Evolutionary conservation across 2,797 vertebrate species (phyloP), one percentile per base, ranked within the genome.

Genomic region (Hylomyscus alleni): DNA sequence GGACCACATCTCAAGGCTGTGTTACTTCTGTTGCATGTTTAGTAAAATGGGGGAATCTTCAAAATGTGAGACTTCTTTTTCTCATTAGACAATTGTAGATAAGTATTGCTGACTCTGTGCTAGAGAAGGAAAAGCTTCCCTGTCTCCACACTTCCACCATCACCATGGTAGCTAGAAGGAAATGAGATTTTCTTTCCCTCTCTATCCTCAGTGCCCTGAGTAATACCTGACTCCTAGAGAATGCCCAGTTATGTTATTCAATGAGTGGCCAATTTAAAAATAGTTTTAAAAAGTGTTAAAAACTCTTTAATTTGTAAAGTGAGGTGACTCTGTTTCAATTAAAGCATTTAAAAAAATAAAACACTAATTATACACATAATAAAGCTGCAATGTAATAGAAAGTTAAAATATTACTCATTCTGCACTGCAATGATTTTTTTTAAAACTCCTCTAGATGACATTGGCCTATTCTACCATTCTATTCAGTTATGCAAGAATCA

Each of bases 261-360:
- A 20, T 69, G 47, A 89, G 47, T 76, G 31, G 9, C 24, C 76
- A 40, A 54, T 80, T 84, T 91, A 58, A 91, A 84, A 89, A 91
- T 58, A 29, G 15, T 10, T 88, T 54, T 20, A 88, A 56, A 81
- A 56, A 54, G 5, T 75, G 11, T 22, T 19, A 75, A 88, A 88
- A 44, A 88, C n/a, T 40, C 52, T 56, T 88, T 58, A 29, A 88
- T 58, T 40, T 73, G 11, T 29, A 67, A 6, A 85, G 9, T 85
- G 31, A 26, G 24, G 20, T 85, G 83, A 52, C 62, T 60, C 24
- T 26, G 8, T 52, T 69, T 86, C 6, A 52, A n/a, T 52, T 69
- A 15, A 84, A 20, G 9, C 19, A 67, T 34, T 85, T 31, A 8
- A 14, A 50, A 67, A 85, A 50, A 20, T 19, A 67, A 34, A 85